Percentiles rank a stretch among this genome's conserved stretches.
Conservation (phyloP, 2,888 invertebrate species). For the Cheilosia urbana region DNA sequence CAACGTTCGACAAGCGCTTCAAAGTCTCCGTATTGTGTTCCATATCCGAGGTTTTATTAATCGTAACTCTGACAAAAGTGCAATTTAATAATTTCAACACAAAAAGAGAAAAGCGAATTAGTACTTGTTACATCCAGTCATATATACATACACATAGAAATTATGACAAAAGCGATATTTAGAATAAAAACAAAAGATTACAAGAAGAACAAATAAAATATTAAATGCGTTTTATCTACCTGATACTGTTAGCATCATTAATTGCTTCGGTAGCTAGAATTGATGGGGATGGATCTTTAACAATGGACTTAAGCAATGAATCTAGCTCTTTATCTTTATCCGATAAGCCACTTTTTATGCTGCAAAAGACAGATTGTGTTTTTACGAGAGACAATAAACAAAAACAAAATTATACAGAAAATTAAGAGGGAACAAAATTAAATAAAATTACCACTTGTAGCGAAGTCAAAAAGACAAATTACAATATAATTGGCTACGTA, state of each 20-base stretch:
- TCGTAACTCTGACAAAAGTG: conserved; percentile 80
- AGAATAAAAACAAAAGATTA: conserved; percentile 30
- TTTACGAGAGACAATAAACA: conserved; percentile 57
- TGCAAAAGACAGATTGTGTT: conserved; percentile 77
- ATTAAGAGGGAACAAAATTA: neutral
- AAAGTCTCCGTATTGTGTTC: conserved; percentile 88
- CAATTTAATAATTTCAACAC: conserved; percentile 27
- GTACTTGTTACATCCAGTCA: conserved; percentile 21
- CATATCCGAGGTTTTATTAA: conserved; percentile 84
- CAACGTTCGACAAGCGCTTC: conserved; percentile 87
- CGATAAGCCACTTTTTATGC: conserved; percentile 84
- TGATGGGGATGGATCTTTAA: conserved; percentile 87
- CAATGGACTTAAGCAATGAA: conserved; percentile 90
- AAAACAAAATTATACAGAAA: conserved; percentile 24
- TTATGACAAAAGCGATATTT: conserved; percentile 50
- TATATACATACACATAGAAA: conserved; percentile 21
- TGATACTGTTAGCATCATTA: conserved; percentile 85
- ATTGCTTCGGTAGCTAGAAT: conserved; percentile 86
- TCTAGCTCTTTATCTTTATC: conserved; percentile 88
- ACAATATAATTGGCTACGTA: conserved; percentile 47
- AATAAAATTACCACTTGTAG: conserved; percentile 18
- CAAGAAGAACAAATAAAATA: neutral
- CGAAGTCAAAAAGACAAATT: conserved; percentile 39
- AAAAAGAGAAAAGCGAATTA: conserved; percentile 25
- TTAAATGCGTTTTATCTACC: conserved; percentile 80